Evolutionary conservation across 2,797 vertebrate species (phyloP).

Genomic region (Chelon auratus): DNA sequence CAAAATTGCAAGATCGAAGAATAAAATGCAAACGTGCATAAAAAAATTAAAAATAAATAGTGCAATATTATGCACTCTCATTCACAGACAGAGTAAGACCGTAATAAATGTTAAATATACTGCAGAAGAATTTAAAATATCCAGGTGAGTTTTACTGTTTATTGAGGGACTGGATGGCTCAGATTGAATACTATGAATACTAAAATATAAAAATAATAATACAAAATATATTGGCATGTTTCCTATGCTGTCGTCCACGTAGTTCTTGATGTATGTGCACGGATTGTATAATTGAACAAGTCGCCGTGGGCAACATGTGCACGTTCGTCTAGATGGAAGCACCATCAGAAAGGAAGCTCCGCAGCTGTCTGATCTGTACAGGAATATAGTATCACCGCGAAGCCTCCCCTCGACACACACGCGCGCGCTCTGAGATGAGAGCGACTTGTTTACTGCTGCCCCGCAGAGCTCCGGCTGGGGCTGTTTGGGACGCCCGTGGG

Average conservation of each 20-base stretch:
- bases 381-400: conserved; percentile 36
- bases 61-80: too few species aligned
- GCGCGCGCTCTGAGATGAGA: conserved; percentile 47
- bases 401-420: not conserved
- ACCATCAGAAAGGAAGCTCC: conserved; percentile 28
- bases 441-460: conserved; percentile 79
- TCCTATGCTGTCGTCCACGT: not conserved
- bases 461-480: conserved; percentile 68
- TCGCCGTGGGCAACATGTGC: not conserved
- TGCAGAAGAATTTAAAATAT: too few species aligned
- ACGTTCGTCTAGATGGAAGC: conserved; percentile 14
- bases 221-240: too few species aligned
- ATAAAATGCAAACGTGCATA: too few species aligned
- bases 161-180: too few species aligned
- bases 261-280: not conserved
- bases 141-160: too few species aligned
- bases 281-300: not conserved
- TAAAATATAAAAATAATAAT: too few species aligned
- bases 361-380: conserved; percentile 31
- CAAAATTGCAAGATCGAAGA: too few species aligned
- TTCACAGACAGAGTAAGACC: too few species aligned
- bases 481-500: conserved; percentile 76
- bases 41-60: too few species aligned
- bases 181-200: too few species aligned
- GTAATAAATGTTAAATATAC: too few species aligned